Conservation (phyloP, 2,888 invertebrate genomes). For the Pteria penguin region DNA sequence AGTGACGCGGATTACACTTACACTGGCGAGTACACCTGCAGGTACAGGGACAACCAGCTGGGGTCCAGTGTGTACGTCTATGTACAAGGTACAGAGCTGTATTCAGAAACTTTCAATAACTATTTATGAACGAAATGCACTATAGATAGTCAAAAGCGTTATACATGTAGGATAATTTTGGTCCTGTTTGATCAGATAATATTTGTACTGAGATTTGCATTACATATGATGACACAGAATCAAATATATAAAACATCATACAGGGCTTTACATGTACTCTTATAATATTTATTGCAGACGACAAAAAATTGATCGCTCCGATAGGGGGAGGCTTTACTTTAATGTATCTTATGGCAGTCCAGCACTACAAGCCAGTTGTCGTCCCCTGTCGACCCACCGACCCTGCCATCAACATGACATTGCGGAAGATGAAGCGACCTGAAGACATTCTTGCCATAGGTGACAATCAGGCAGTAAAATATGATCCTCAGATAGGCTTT, state of each 20-base stretch:
- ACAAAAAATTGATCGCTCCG: constrained; percentile 41
- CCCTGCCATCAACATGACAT: constrained; percentile 54
- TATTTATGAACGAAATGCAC: too few species aligned
- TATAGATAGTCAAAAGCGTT: too few species aligned
- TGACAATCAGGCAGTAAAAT: constrained; percentile 18
- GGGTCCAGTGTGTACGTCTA: constrained; percentile 54
- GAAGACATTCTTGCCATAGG: constrained; percentile 16
- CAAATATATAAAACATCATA: too few species aligned
- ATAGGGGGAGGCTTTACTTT: constrained; percentile 16
- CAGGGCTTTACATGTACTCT: too few species aligned
- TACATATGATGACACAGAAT: too few species aligned
- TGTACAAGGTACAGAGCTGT: constrained; percentile 51
- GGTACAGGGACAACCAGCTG: constrained; percentile 32
- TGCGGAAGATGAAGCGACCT: constrained; percentile 23
- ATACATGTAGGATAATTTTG: too few species aligned
- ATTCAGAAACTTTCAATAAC: not conserved
- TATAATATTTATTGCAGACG: too few species aligned
- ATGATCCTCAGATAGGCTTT: constrained; percentile 58
- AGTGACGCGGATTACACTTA: constrained; percentile 44
- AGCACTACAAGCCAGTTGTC: constrained; percentile 35
- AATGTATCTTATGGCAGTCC: constrained; percentile 28
- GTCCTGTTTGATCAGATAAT: too few species aligned
- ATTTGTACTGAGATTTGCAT: too few species aligned
- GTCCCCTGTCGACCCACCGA: constrained; percentile 59
- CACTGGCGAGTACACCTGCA: constrained; percentile 59